Conservation (phyloP, 2,888 invertebrate genomes). For the Pseudanteris insignis region DNA sequence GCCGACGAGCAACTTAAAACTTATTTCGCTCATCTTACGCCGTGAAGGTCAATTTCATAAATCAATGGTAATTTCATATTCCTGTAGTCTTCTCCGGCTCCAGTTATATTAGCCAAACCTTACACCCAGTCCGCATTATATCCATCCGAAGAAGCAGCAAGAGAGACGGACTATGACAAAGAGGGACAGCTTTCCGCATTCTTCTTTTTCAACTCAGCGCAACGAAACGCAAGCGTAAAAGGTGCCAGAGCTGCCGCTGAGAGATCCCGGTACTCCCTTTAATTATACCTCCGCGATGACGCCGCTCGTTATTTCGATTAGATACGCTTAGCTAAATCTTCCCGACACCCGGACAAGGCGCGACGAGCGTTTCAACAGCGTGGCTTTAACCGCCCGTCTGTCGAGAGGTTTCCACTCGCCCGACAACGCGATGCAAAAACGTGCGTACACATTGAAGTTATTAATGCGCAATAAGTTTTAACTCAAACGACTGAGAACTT, state of each 20-base stretch:
- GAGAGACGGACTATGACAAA: constrained; percentile 1
- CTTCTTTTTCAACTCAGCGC: constrained; percentile 10
- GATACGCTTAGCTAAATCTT: constrained; percentile 54
- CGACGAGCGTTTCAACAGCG: constrained; percentile 9
- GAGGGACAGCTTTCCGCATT: not conserved
- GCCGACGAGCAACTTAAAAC: too few species aligned
- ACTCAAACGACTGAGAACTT: too few species aligned
- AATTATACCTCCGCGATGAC: constrained; percentile 53
- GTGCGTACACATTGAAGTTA: not conserved
- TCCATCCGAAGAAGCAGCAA: constrained; percentile 1
- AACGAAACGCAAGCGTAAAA: too few species aligned
- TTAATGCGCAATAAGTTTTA: too few species aligned
- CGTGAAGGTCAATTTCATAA: not conserved
- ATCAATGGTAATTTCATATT: constrained; percentile 6
- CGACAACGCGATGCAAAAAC: not conserved
- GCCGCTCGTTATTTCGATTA: constrained; percentile 59
- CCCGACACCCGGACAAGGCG: constrained; percentile 34
- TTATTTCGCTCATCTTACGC: too few species aligned
- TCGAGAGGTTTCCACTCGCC: too few species aligned
- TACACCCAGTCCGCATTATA: not conserved
- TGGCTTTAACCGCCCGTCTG: constrained; percentile 11
- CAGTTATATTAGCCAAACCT: constrained; percentile 2
- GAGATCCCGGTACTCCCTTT: constrained; percentile 38
- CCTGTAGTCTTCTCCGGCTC: not conserved
- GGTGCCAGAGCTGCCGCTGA: constrained; percentile 23